Conservation (phyloP, 1,140 invertebrate genomes). For the Pseudomyrmex sp. region DNA sequence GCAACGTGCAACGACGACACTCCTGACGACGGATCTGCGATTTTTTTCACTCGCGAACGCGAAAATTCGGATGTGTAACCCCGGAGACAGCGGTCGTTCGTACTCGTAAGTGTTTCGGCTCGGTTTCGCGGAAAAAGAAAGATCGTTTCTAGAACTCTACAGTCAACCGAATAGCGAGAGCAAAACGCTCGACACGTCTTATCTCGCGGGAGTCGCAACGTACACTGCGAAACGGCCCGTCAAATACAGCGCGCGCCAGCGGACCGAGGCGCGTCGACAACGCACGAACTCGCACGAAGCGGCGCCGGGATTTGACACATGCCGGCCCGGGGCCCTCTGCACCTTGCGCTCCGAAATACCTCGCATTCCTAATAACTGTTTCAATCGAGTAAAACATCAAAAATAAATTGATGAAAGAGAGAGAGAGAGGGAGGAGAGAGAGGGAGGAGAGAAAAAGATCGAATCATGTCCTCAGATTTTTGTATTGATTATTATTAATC, state of each 20-base stretch:
- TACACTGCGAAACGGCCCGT: slow-evolving; percentile 35
- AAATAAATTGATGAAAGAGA: too few relatives aligned
- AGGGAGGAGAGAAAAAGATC: too few relatives aligned
- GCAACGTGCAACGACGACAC: slow-evolving; percentile 26
- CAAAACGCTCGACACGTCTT: slow-evolving; percentile 2
- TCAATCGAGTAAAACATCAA: too few relatives aligned
- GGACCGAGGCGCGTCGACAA: slow-evolving; percentile 30
- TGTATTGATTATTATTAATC: too few relatives aligned
- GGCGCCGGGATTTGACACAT: slow-evolving; percentile 11
- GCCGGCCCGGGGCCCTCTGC: not conserved
- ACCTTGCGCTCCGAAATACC: not conserved
- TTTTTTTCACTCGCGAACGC: not conserved
- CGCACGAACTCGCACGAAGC: slow-evolving; percentile 45
- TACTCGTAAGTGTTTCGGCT: too few relatives aligned
- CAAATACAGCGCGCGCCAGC: slow-evolving; percentile 52
- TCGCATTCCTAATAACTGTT: slow-evolving; percentile 5
- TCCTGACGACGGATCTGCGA: not conserved
- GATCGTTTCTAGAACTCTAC: not conserved
- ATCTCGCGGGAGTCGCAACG: slow-evolving; percentile 53
- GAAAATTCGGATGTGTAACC: not conserved
- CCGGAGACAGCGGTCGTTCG: not conserved
- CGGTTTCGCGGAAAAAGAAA: not conserved
- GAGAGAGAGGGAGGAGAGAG: too few relatives aligned
- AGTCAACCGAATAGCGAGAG: not conserved
- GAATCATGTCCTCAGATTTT: too few relatives aligned